Evolutionary conservation across 2,113 vertebrate genomes (phyloP).

Genomic region (Nannobrachium achirus): DNA sequence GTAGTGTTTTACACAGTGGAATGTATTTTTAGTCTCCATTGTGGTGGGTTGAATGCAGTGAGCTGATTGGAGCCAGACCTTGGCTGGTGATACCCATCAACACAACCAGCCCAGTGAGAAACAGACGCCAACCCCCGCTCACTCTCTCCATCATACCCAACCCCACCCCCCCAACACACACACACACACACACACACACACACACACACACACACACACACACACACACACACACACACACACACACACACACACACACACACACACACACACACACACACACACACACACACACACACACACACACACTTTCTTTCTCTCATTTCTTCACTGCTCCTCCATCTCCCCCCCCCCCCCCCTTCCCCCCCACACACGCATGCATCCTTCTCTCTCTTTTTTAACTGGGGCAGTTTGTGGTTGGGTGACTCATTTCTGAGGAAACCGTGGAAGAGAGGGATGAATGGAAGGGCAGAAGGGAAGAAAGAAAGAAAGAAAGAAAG

Average conservation of each 20-base stretch:
- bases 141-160: background rate
- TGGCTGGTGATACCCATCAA: slow-evolving; percentile 65
- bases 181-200: slow-evolving; percentile 1
- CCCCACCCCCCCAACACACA: background rate
- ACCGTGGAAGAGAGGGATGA: background rate
- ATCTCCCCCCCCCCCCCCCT: slow-evolving; percentile 9
- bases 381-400: slow-evolving; percentile 4
- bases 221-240: slow-evolving; percentile 1
- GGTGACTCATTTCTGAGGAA: background rate
- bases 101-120: slow-evolving; percentile 63
- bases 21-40: slow-evolving; percentile 58
- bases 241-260: background rate
- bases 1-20: slow-evolving; percentile 11
- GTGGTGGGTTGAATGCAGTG: slow-evolving; percentile 55
- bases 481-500: background rate
- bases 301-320: background rate
- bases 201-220: background rate
- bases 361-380: background rate
- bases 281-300: slow-evolving; percentile 1
- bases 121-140: slow-evolving; percentile 40
- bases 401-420: no score
- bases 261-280: background rate
- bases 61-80: slow-evolving; percentile 71
- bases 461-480: background rate
- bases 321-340: background rate